A percentile compares a stretch with the other conserved stretches of the same genome.
Evolutionary conservation across 2,888 invertebrate genomes (phyloP).

Genomic region (Xestia rhomboidea): DNA sequence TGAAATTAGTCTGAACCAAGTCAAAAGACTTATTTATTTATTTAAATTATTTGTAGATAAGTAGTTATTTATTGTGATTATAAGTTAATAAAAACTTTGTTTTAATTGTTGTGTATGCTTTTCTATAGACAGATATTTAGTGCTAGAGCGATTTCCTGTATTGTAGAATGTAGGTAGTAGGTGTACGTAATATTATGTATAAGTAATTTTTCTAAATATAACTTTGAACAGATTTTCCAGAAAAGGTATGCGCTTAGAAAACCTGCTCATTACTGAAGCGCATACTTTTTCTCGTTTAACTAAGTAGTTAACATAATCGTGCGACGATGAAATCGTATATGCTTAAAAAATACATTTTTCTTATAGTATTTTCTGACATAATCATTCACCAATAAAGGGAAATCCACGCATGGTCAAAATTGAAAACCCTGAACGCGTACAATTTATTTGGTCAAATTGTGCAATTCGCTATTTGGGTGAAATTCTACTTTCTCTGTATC

Average conservation of each 20-base stretch:
- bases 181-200: neutral
- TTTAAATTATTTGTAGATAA: constrained; percentile 68
- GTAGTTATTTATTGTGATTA: constrained; percentile 65
- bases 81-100: constrained; percentile 61
- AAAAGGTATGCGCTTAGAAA: neutral
- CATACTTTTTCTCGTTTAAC: neutral
- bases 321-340: neutral
- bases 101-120: constrained; percentile 41
- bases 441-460: constrained; percentile 60
- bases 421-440: constrained; percentile 49
- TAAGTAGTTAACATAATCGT: neutral
- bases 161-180: constrained; percentile 3
- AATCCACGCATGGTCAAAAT: constrained; percentile 17
- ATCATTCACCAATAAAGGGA: constrained; percentile 13
- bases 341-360: too few relatives aligned
- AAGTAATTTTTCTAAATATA: neutral
- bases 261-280: neutral
- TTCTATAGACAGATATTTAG: constrained; percentile 13
- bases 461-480: constrained; percentile 76
- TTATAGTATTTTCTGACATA: constrained; percentile 27
- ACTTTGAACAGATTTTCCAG: neutral
- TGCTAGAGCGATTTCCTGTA: neutral
- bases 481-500: constrained; percentile 85
- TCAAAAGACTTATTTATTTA: constrained; percentile 71
- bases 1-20: constrained; percentile 76